Percentiles rank a stretch among this genome's conserved stretches.
These are phyloP conservation scores for Campoletis raptor DNA, from an alignment of 2,888 invertebrate genomes.

Conservation along the genomic window DNA sequence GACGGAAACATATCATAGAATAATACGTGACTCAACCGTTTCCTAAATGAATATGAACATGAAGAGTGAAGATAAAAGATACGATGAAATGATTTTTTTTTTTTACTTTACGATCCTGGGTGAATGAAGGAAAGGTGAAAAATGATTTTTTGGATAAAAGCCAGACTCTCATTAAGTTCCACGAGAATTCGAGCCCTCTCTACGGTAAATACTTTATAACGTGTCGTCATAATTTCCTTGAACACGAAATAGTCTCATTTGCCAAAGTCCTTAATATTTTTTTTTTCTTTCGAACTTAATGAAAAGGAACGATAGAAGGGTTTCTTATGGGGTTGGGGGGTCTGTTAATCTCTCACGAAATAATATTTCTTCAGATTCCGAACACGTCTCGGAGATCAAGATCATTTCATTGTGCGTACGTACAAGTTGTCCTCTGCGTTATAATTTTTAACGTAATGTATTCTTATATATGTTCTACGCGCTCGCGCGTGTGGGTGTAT, in stretches of 20 bases:
- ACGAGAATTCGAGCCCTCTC: constrained; percentile 8
- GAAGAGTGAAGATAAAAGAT: background rate
- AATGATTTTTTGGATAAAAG: constrained; percentile 27
- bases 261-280: constrained; percentile 31
- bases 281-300: constrained; percentile 28
- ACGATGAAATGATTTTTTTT: background rate
- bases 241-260: constrained; percentile 78
- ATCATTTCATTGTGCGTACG: constrained; percentile 56
- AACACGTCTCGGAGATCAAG: constrained; percentile 44
- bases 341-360: constrained; percentile 54
- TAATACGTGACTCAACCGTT: background rate
- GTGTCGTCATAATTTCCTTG: constrained; percentile 71
- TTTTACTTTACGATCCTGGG: background rate
- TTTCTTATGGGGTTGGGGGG: constrained; percentile 4
- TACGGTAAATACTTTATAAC: constrained; percentile 61
- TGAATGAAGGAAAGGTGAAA: constrained; percentile 1
- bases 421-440: constrained; percentile 12
- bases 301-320: constrained; percentile 29
- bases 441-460: constrained; percentile 10
- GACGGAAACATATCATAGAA: background rate
- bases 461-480: constrained; percentile 10
- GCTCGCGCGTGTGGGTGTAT: background rate
- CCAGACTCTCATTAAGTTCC: constrained; percentile 14
- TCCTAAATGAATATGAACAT: background rate
- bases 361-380: constrained; percentile 42